A percentile compares a stretch with the other conserved stretches of the same genome.
phyloP scores from a whole-genome alignment of 92 coral and sea anemone species.

The Palythoa grandis region DNA sequence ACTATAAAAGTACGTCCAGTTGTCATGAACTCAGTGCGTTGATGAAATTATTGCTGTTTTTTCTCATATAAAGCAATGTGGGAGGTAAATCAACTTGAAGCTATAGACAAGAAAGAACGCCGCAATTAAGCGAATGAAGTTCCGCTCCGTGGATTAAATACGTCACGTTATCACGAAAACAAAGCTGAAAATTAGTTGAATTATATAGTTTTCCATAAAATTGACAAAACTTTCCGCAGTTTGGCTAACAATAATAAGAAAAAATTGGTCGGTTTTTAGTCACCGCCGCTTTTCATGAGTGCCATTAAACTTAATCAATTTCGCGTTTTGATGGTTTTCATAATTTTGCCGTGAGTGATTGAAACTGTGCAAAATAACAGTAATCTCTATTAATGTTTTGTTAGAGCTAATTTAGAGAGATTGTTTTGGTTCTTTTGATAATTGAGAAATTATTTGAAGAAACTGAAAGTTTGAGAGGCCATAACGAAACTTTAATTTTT shows the following conservation, averaged over 20 bases:
- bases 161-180: conserved; percentile 64
- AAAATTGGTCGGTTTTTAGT: conserved; percentile 35
- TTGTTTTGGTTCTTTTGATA: conserved; percentile 32
- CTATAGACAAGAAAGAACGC: conserved; percentile 75
- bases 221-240: conserved; percentile 44
- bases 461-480: conserved; percentile 18
- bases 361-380: conserved; percentile 31
- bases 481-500: conserved; percentile 10
- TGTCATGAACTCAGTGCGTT: conserved; percentile 32
- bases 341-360: conserved; percentile 34
- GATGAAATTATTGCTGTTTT: conserved; percentile 57
- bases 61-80: conserved; percentile 82
- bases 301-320: conserved; percentile 37
- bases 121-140: conserved; percentile 65
- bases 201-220: conserved; percentile 38
- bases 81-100: conserved; percentile 71
- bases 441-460: conserved; percentile 41
- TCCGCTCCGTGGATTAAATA: conserved; percentile 43
- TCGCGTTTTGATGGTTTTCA: conserved; percentile 42
- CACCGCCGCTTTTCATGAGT: conserved; percentile 39
- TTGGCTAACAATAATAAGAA: conserved; percentile 31
- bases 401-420: conserved; percentile 37
- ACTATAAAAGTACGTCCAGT: conserved; percentile 3
- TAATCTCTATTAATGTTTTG: conserved; percentile 39
- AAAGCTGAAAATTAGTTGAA: conserved; percentile 40